Evolutionary conservation across 2,797 vertebrate species (phyloP).

Genomic region (Lutjanus campechanus): DNA sequence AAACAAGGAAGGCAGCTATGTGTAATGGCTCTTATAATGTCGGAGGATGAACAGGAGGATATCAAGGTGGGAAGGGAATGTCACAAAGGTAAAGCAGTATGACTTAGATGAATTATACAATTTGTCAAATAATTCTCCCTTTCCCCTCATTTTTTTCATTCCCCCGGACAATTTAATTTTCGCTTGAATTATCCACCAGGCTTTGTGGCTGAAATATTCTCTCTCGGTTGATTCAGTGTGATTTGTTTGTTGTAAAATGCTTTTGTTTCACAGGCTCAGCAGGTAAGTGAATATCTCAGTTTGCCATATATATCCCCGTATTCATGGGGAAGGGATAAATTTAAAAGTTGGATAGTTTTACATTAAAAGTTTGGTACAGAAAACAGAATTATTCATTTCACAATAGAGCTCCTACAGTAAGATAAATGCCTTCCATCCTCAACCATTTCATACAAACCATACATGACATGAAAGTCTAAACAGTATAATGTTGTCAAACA

Average conservation of each 20-base stretch:
- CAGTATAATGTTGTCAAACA: constrained; percentile 8
- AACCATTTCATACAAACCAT: constrained; percentile 27
- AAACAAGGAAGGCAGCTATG: constrained; percentile 1
- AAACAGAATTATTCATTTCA: constrained; percentile 17
- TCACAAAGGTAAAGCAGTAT: constrained; percentile 20
- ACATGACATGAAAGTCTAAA: constrained; percentile 17
- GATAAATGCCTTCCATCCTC: constrained; percentile 35
- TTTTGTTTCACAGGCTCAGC: constrained; percentile 75
- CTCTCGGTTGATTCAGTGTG: constrained; percentile 32
- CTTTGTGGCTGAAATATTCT: constrained; percentile 42
- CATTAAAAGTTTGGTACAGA: constrained; percentile 9
- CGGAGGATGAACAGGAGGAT: constrained; percentile 44
- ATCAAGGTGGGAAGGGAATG: constrained; percentile 44
- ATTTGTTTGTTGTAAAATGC: constrained; percentile 54
- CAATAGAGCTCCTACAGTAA: neutral
- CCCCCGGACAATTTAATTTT: constrained; percentile 29
- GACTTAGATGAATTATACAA: constrained; percentile 24
- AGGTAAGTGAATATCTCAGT: constrained; percentile 82
- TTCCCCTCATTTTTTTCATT: constrained; percentile 16
- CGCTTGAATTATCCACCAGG: constrained; percentile 46
- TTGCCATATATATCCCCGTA: constrained; percentile 25
- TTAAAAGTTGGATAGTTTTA: constrained; percentile 26
- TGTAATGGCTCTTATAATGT: constrained; percentile 25
- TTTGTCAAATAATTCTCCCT: constrained; percentile 34
- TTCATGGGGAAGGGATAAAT: constrained; percentile 26